A percentile compares a stretch with the other conserved stretches of the same genome.
These are phyloP conservation scores for Helicoverpa assulta DNA, from an alignment of 2,888 invertebrate species.

Conservation along the genomic window DNA sequence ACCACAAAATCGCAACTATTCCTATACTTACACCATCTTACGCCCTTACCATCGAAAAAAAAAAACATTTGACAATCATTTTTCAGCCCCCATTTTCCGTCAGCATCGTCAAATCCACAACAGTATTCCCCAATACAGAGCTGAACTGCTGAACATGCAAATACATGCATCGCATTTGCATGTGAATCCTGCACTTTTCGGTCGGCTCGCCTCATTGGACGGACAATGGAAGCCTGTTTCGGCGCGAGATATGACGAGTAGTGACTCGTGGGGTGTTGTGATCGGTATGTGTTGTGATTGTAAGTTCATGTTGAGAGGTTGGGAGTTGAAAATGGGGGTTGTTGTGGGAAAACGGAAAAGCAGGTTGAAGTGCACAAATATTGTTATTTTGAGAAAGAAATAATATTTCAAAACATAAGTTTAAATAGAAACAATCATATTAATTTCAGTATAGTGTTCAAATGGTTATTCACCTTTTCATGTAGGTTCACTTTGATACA, in stretches of 20 bases:
- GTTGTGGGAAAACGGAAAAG: too few species aligned
- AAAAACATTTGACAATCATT: constrained; percentile 6
- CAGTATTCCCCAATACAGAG: constrained; percentile 43
- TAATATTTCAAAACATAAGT: too few species aligned
- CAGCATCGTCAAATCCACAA: constrained; percentile 42
- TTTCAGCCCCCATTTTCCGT: constrained; percentile 2
- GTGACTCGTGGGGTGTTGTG: not conserved
- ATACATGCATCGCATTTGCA: constrained; percentile 70
- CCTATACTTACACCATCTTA: not conserved
- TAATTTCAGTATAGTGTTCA: too few species aligned
- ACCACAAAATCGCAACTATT: not conserved
- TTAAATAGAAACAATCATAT: too few species aligned
- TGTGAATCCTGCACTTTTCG: constrained; percentile 72
- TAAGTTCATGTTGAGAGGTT: not conserved
- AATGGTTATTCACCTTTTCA: too few species aligned
- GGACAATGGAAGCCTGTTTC: constrained; percentile 6
- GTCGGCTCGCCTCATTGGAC: constrained; percentile 52
- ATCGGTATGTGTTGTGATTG: not conserved
- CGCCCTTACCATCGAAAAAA: not conserved
- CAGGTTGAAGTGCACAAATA: too few species aligned
- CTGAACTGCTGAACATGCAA: constrained; percentile 68
- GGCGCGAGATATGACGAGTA: constrained; percentile 14
- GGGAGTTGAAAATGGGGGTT: too few species aligned
- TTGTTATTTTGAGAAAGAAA: too few species aligned
- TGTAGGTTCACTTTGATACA: too few species aligned